A percentile compares a stretch with the other conserved stretches of the same genome.
phyloP scores from a whole-genome alignment of 2,113 vertebrate species.

The Cochlearius cochlearius region DNA sequence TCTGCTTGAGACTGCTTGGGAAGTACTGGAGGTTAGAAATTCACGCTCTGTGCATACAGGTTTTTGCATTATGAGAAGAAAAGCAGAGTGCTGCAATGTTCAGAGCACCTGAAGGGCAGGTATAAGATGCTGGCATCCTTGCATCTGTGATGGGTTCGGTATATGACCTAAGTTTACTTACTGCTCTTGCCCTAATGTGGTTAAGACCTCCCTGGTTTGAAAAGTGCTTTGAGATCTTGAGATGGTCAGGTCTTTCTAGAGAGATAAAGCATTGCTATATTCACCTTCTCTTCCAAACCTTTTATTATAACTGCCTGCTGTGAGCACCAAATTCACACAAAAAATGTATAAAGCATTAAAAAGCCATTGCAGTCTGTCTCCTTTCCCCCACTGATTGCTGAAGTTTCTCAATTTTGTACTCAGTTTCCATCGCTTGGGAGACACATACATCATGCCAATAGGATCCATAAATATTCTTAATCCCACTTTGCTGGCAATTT shows the following conservation, averaged over 20 bases:
- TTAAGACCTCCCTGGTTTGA: neutral
- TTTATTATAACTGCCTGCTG: neutral
- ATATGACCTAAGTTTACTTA: neutral
- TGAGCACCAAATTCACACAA: neutral
- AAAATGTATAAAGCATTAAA: neutral
- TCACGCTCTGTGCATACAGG: neutral
- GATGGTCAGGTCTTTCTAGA: neutral
- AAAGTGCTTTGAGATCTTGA: neutral
- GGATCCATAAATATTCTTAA: conserved; percentile 31
- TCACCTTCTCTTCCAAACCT: neutral
- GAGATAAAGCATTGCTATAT: neutral
- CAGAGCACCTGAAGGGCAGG: neutral
- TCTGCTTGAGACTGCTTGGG: neutral
- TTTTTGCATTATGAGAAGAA: neutral
- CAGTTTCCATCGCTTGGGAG: neutral
- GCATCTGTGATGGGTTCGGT: neutral
- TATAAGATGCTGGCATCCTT: accelerated
- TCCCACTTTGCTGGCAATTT: conserved; percentile 1
- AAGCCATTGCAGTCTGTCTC: conserved; percentile 11
- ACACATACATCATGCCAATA: neutral
- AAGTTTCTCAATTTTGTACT: conserved; percentile 11
- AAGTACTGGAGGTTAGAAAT: neutral
- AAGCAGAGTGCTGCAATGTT: neutral
- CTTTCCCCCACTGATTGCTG: neutral
- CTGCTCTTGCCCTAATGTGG: neutral